These are phyloP conservation scores for Hirundo rustica DNA, from an alignment of 2,797 vertebrate genomes.

Conservation along the genomic window DNA sequence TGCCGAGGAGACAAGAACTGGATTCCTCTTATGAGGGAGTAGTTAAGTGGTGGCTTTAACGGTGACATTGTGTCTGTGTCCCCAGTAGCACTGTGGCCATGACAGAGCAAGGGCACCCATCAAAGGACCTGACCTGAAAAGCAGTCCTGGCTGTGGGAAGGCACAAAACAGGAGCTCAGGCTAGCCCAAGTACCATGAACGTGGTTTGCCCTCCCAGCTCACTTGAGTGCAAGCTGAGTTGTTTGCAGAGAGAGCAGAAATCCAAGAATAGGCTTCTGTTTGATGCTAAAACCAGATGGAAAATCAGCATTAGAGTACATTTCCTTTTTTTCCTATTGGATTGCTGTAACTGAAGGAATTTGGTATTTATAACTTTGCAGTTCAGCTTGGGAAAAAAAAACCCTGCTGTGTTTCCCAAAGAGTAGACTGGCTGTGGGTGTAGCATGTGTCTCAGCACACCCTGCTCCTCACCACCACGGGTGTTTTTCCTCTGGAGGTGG, in stretches of 20 bases:
- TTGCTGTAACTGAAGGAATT: neutral
- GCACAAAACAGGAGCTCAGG: neutral
- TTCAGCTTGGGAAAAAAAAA: neutral
- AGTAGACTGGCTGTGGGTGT: neutral
- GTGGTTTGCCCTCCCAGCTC: neutral
- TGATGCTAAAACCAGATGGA: neutral
- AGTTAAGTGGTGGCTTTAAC: neutral
- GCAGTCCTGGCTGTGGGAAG: neutral
- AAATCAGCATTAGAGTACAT: neutral
- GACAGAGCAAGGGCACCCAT: neutral
- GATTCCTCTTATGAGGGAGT: neutral
- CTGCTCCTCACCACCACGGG: neutral
- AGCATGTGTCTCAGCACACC: rapidly evolving
- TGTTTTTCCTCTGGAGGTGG: neutral
- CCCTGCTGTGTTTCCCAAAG: neutral
- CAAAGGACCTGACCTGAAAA: neutral
- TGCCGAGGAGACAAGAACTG: rapidly evolving
- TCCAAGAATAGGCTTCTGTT: neutral
- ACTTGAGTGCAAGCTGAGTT: rapidly evolving
- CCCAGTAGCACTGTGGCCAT: neutral
- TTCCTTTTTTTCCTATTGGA: neutral
- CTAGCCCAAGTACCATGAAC: neutral
- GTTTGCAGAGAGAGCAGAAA: neutral
- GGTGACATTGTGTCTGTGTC: neutral
- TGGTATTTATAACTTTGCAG: neutral